These are phyloP conservation scores for Apogon hyalosoma DNA, from an alignment of 2,797 vertebrate genomes.

Conservation along the genomic window DNA sequence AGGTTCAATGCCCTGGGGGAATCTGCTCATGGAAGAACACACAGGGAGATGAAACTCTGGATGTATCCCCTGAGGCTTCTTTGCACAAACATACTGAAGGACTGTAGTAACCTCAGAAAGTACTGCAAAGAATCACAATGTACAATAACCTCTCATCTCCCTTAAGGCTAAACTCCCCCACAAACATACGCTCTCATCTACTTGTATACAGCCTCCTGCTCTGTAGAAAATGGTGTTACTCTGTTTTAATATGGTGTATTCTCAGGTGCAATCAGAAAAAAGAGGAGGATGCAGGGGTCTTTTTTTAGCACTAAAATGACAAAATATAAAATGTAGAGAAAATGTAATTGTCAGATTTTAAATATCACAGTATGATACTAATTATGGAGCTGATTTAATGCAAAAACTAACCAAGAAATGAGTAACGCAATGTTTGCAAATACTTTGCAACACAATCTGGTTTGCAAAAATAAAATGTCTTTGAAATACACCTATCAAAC, in stretches of 20 bases:
- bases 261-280: constrained; percentile 23
- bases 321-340: too few relatives aligned
- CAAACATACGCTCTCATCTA: constrained; percentile 64
- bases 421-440: too few relatives aligned
- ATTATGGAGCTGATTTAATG: too few relatives aligned
- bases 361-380: too few relatives aligned
- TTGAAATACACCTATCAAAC: too few relatives aligned
- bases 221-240: constrained; percentile 41
- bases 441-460: too few relatives aligned
- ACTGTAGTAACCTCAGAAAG: constrained; percentile 33
- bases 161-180: constrained; percentile 58
- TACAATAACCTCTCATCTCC: constrained; percentile 46
- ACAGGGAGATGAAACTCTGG: constrained; percentile 16
- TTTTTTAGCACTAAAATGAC: constrained; percentile 2
- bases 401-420: too few relatives aligned
- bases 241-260: constrained; percentile 12
- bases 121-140: constrained; percentile 48
- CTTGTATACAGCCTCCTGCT: constrained; percentile 31
- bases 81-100: constrained; percentile 46
- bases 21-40: constrained; percentile 48
- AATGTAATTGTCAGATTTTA: too few relatives aligned
- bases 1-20: constrained; percentile 28
- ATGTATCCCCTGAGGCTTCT: constrained; percentile 36
- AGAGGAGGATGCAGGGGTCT: constrained; percentile 1
- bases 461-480: too few relatives aligned